Evolutionary conservation across 2,113 vertebrate genomes (phyloP), one percentile per base, ranked within the genome.

Genomic region (Python bivittatus): DNA sequence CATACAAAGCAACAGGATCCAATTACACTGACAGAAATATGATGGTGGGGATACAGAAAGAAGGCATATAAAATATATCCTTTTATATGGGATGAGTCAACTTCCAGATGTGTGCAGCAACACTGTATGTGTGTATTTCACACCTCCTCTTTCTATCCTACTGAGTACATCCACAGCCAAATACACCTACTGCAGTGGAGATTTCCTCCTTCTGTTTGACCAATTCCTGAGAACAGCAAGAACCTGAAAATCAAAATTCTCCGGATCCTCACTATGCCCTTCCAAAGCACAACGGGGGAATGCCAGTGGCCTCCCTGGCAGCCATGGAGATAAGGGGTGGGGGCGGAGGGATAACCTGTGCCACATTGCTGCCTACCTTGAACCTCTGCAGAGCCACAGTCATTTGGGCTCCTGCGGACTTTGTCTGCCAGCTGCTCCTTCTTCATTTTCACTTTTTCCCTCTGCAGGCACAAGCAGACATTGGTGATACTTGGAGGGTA

Each of bases 361-460:
- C 11, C 60, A 17, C 86, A 91, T 95, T 93, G 4, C 7, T 44
- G 97, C 98, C 93, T 94, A 98, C 99, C 97, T 96, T 95, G 97
- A 89, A 99, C 99, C 94, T 99, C 99, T 86, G 96, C 96, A 53
- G 99, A 99, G 84, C 90, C 97, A 72, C 92, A 97, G 95, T 99
- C 98, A 0, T 25, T 94, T 94, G 99, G 97, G 93, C 98, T 97
- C 96, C 97, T 98, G 92, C 97, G 97, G 61, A 99, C 98, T 96
- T 98, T 99, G 60, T 97, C 97, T 95, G 99, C 97, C 92, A 99
- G 94, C 91, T 98, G 98, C 93, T 99, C 97, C 25, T 17, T 97
- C 97, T 99, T 99, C 89, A 99, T 33, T 92, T 97, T 97, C 53
- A 99, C 88, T 95, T 98, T 99, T 72, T 99, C 99, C 93, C 94